Conservation (phyloP, 2,888 invertebrate genomes). For the Gymnoscelis rufifasciata region DNA sequence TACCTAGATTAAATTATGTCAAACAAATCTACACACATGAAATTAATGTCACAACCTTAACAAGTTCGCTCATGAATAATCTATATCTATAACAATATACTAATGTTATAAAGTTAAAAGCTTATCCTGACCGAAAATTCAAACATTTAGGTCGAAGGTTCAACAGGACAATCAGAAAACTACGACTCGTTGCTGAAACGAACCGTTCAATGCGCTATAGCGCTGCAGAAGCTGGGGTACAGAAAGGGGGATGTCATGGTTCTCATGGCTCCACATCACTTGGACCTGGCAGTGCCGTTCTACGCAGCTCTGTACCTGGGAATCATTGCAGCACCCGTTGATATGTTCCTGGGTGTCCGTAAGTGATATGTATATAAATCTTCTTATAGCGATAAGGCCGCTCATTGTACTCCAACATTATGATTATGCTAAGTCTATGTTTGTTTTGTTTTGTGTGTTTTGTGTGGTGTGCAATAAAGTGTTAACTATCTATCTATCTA, state of each 20-base stretch:
- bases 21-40: too few relatives aligned
- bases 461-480: too few relatives aligned
- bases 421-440: too few relatives aligned
- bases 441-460: too few relatives aligned
- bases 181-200: conserved; percentile 47
- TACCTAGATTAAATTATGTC: too few relatives aligned
- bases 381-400: background rate
- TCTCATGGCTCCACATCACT: conserved; percentile 63
- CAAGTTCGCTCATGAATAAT: too few relatives aligned
- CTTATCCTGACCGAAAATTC: background rate
- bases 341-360: conserved; percentile 45
- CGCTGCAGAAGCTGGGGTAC: conserved; percentile 52
- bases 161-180: conserved; percentile 51
- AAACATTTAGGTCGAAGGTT: conserved; percentile 41
- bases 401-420: too few relatives aligned
- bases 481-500: too few relatives aligned
- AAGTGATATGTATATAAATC: too few relatives aligned
- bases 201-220: conserved; percentile 52
- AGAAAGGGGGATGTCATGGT: conserved; percentile 59
- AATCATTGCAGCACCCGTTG: conserved; percentile 45
- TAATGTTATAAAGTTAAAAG: too few relatives aligned
- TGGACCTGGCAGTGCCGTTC: conserved; percentile 61
- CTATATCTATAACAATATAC: too few relatives aligned
- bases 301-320: conserved; percentile 68
- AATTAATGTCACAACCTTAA: too few relatives aligned